A percentile compares a stretch with the other conserved stretches of the same genome.
phyloP scores from a whole-genome alignment of 2,797 vertebrate genomes.

The Mycteria americana region DNA sequence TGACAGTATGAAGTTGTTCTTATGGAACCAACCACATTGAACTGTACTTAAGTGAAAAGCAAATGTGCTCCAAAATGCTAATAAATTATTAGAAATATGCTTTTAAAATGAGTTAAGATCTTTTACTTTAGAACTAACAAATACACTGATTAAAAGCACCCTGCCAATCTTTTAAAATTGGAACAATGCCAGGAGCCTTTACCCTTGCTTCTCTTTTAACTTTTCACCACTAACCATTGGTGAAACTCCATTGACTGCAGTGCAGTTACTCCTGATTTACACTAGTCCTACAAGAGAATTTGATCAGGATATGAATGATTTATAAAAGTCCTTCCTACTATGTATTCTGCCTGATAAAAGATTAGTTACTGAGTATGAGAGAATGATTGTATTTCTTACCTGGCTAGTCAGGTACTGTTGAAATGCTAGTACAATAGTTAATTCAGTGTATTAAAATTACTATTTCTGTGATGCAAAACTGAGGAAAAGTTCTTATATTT shows the following conservation, averaged over 20 bases:
- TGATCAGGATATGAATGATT: not conserved
- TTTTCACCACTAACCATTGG: not conserved
- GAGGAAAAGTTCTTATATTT: slow-evolving; percentile 27
- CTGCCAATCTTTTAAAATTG: not conserved
- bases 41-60: not conserved
- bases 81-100: not conserved
- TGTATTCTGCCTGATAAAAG: not conserved
- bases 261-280: slow-evolving; percentile 37
- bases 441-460: not conserved
- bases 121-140: slow-evolving; percentile 15
- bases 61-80: not conserved
- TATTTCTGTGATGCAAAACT: not conserved
- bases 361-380: not conserved
- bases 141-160: not conserved
- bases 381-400: slow-evolving; percentile 1
- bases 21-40: not conserved
- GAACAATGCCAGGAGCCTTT: not conserved
- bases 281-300: not conserved
- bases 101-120: not conserved
- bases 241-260: slow-evolving; percentile 31
- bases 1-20: not conserved
- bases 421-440: not conserved
- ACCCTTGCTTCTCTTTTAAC: not conserved
- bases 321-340: not conserved
- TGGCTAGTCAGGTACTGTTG: not conserved